These are phyloP conservation scores for Exephanes ischioxanthus DNA, from an alignment of 2,888 invertebrate species.

Conservation along the genomic window DNA sequence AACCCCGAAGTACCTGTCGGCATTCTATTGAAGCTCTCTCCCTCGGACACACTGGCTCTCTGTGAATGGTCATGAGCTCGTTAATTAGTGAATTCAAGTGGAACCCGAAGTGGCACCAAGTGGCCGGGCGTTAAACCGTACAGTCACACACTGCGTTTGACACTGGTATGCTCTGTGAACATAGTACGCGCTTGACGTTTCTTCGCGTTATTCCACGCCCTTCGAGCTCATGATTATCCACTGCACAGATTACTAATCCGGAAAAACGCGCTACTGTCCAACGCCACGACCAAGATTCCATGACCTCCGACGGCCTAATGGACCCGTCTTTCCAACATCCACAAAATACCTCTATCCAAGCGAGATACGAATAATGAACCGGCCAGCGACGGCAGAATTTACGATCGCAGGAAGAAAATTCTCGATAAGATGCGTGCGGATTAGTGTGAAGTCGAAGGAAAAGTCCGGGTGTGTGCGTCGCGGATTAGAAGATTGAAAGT, in stretches of 20 bases:
- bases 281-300: conserved; percentile 5
- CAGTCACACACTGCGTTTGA: conserved; percentile 25
- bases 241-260: conserved; percentile 19
- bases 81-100: conserved; percentile 61
- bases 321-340: conserved; percentile 1
- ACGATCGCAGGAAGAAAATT: neutral
- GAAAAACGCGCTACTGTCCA: conserved; percentile 9
- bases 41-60: neutral
- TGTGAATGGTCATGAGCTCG: conserved; percentile 36
- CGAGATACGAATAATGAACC: neutral
- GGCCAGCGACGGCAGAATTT: neutral
- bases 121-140: conserved; percentile 41
- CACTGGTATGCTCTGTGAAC: conserved; percentile 35
- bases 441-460: conserved; percentile 8
- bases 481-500: conserved; percentile 13
- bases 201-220: conserved; percentile 15
- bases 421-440: conserved; percentile 16
- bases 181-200: neutral
- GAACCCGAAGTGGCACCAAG: conserved; percentile 34
- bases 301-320: neutral
- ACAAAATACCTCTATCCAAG: neutral
- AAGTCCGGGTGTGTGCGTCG: conserved; percentile 5
- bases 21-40: conserved; percentile 41
- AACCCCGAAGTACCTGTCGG: conserved; percentile 29
- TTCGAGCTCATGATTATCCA: conserved; percentile 9